phyloP scores from a whole-genome alignment of 1,140 invertebrate species.

The Heliconius nattereri region DNA sequence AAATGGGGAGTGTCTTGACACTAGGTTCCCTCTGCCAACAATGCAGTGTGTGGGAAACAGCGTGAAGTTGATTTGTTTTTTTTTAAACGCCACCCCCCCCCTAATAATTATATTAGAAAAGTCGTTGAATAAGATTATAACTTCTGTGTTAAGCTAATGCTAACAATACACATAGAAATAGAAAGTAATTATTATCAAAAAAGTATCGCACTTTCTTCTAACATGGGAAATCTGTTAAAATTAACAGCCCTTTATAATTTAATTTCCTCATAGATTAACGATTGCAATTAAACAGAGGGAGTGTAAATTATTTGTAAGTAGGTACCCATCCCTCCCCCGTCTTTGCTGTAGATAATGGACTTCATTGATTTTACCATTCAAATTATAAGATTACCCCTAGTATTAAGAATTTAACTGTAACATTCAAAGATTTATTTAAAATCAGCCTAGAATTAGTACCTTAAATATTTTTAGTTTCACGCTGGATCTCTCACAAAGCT shows the following conservation, averaged over 20 bases:
- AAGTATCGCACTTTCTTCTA: background rate
- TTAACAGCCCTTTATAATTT: slow-evolving; percentile 41
- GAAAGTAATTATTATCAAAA: background rate
- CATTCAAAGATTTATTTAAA: too few relatives aligned
- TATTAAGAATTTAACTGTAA: too few relatives aligned
- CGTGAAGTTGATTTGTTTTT: too few relatives aligned
- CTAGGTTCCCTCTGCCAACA: too few relatives aligned
- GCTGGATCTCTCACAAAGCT: too few relatives aligned
- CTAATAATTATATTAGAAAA: too few relatives aligned
- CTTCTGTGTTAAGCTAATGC: background rate
- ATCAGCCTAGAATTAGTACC: too few relatives aligned
- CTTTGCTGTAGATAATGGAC: slow-evolving; percentile 20
- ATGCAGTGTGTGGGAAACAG: too few relatives aligned
- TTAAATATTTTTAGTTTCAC: too few relatives aligned
- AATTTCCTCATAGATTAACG: slow-evolving; percentile 52
- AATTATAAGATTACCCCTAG: background rate
- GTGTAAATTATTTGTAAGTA: slow-evolving; percentile 62
- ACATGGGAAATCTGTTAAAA: background rate
- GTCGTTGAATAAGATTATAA: too few relatives aligned
- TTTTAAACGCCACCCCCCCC: too few relatives aligned
- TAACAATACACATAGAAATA: background rate
- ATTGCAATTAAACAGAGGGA: slow-evolving; percentile 49
- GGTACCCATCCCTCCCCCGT: slow-evolving; percentile 42
- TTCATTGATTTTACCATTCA: slow-evolving; percentile 30
- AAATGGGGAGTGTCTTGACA: too few relatives aligned